phyloP scores from a whole-genome alignment of 2,113 vertebrate genomes.

The Oreotrochilus melanogaster region DNA sequence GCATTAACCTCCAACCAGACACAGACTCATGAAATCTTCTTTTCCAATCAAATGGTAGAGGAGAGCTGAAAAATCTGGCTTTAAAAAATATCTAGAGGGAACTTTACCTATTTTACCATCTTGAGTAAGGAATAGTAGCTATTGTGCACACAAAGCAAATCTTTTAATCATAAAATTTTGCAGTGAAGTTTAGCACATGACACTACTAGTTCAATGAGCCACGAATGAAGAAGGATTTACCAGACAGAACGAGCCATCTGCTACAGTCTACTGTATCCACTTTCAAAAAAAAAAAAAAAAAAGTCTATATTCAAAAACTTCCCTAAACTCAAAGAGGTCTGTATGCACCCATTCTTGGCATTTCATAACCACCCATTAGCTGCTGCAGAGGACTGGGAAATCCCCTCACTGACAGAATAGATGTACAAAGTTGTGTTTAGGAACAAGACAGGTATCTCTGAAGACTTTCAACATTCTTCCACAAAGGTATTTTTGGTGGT shows the following conservation, averaged over 20 bases:
- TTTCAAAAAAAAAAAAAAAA: not conserved
- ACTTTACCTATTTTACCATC: not conserved
- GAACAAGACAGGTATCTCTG: not conserved
- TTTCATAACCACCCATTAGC: not conserved
- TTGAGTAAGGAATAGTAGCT: not conserved
- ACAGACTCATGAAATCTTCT: not conserved
- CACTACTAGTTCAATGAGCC: slow-evolving; percentile 52
- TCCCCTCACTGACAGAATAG: not conserved
- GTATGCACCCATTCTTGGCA: not conserved
- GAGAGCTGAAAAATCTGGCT: not conserved
- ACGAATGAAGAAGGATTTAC: slow-evolving; percentile 48
- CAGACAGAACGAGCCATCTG: slow-evolving; percentile 56
- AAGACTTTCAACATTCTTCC: not conserved
- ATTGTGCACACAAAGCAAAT: slow-evolving; percentile 1
- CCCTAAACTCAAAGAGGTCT: not conserved
- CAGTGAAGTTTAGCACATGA: slow-evolving; percentile 43
- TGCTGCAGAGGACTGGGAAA: not conserved
- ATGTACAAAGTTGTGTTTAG: not conserved
- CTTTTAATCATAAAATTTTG: slow-evolving; percentile 28
- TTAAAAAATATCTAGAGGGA: not conserved
- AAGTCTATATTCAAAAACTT: not conserved
- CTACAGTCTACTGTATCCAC: not conserved
- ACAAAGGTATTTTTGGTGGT: not conserved
- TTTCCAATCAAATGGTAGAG: not conserved
- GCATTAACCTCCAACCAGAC: not conserved